Evolutionary conservation across 2,888 invertebrate species (phyloP), one percentile per base, ranked within the genome.

Genomic region (Caenorhabditis japonica): DNA sequence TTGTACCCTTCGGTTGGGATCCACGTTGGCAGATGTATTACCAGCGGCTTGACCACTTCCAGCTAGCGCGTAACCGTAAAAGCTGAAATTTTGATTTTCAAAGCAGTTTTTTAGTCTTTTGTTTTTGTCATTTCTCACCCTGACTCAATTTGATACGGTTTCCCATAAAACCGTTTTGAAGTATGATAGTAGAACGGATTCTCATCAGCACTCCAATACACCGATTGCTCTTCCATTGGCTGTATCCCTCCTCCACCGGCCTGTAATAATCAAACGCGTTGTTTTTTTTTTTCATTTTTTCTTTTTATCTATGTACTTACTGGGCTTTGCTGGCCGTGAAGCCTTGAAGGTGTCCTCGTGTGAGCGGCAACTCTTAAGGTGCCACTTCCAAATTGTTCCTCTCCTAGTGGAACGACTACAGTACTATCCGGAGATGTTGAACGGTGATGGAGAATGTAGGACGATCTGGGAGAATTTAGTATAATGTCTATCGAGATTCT

Each of bases 171-270:
- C 43, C 85, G 62, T 68, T 83, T 84, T 5, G 85, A 82, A 21
- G 85, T 81, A 59, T 86, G 84, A 62, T 86, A 86, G 72, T 85
- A 84, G 66, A 83, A 85, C 33, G 86, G 86, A 66, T 86, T 85
- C 62, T 86, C 86, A 59, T 87, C 87, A 10, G 86, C 85, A 23
- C 83, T 84, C 86, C 86, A 86, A 58, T 87, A 87, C 17, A 86
- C 79, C 7, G 85, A 83, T 52, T 86, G 86, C 53, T 86, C 86
- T 66, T 86, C 86, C 76, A 86, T 82, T 19, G 83, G 82, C 25
- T 80, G 83, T 3, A 85, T 41, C 49, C 41, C 66, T 66, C 66
- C 66, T 58, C 74, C 74, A n/a, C n/a, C n/a, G 39, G 51, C 58
- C 52, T 49, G n/a, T 21, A 51, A 59, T n/a, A n/a, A n/a, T n/a